Base-by-base conservation (phyloP, 2,113 vertebrate species). In the Phyllostomus hastatus region DNA sequence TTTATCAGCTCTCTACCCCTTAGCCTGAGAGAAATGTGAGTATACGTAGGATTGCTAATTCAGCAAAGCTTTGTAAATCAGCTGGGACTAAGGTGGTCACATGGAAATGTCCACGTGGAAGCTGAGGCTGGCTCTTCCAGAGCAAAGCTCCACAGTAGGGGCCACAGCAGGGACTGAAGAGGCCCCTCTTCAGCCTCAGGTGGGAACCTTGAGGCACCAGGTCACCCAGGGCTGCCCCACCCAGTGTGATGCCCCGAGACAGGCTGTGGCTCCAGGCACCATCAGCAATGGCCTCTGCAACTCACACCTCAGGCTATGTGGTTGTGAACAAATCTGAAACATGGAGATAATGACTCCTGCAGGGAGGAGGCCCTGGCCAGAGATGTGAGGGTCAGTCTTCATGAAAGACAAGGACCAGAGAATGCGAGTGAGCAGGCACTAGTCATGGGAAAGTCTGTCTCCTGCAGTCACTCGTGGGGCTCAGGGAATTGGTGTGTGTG, bases 391-490 rank as follows among this genome's bases (percentile, higher is more conserved):
- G 28, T 80, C 46, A 16, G 24, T 80, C 72, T 76, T 87, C 87
- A 89, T 46, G 92, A n/a, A 93, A 79, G 50, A 57, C 61, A 87
- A 67, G 76, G 84, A 33, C 48, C 35, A 43, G 61, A 75, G 82
- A 48, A 80, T 75, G 20, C 1, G 6, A n/a, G 88, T 46, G 88
- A 92, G 7, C 70, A 72, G 64, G 79, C 43, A 64, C 41, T 59
- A 67, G 75, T 26, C 83, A 52, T 70, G 89, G 82, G 94, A 79
- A 85, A 85, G 78, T 84, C 95, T 95, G 90, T 72, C 88, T 79
- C 43, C 33, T 72, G 38, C 20, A 84, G 83, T 78, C 72, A 48
- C 72, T 97, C 4, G 54, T 87, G 85, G 84, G 91, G 57, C 69
- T 64, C 28, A 83, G 88, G 88, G 67, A 90, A 80, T 82, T 84